Percentiles rank a stretch among this genome's conserved stretches.
Evolutionary conservation across 2,888 invertebrate genomes (phyloP).

Genomic region (Caenorhabditis panamensis): DNA sequence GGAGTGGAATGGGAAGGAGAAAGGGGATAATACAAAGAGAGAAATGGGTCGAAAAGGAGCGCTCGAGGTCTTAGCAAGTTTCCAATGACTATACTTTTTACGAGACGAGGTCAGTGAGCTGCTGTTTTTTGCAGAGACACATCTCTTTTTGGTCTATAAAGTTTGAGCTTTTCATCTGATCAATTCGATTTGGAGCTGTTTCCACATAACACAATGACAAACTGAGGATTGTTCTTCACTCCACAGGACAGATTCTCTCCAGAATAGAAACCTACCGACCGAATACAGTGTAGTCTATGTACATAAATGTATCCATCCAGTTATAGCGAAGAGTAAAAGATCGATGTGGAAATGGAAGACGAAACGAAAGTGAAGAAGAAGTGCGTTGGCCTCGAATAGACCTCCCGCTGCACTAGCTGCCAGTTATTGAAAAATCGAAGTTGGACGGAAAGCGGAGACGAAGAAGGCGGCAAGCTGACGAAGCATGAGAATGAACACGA

Average conservation of each 20-base stretch:
- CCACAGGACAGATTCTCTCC: too few relatives aligned
- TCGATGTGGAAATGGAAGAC: slow-evolving; percentile 26
- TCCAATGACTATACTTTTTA: slow-evolving; percentile 1
- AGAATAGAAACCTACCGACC: slow-evolving; percentile 1
- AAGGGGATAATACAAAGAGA: slow-evolving; percentile 36
- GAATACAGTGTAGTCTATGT: background rate
- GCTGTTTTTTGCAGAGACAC: background rate
- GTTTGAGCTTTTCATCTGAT: too few relatives aligned
- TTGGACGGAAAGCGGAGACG: slow-evolving; percentile 16
- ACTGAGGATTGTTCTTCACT: too few relatives aligned
- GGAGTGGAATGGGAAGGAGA: slow-evolving; percentile 9
- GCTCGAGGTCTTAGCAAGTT: background rate
- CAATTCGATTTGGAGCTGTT: too few relatives aligned
- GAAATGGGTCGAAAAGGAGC: slow-evolving; percentile 23
- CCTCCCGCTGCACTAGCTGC: slow-evolving; percentile 48
- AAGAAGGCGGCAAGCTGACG: slow-evolving; percentile 1
- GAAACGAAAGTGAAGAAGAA: slow-evolving; percentile 19
- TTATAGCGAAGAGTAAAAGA: slow-evolving; percentile 36
- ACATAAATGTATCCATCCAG: background rate
- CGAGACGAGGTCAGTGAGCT: background rate
- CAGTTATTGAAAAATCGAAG: slow-evolving; percentile 57
- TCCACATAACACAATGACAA: too few relatives aligned
- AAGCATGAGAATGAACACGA: background rate
- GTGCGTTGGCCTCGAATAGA: slow-evolving; percentile 18
- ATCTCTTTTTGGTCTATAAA: too few relatives aligned